A percentile compares a stretch with the other conserved stretches of the same genome.
phyloP scores from a whole-genome alignment of 2,888 invertebrate genomes.

The Geotrupes spiniger region DNA sequence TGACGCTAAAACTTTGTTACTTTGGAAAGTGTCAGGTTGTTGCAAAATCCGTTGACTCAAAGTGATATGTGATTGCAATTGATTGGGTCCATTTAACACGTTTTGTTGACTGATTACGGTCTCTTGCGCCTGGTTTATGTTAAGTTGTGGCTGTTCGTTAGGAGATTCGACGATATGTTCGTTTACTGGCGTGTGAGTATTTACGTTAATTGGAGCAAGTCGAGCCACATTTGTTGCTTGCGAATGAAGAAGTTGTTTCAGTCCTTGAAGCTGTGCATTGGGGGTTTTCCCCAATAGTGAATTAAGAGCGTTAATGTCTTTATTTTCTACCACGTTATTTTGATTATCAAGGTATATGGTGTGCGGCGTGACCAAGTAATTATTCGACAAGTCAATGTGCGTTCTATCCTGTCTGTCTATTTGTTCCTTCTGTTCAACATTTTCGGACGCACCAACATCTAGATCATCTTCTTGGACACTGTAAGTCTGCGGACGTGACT shows the following conservation, averaged over 20 bases:
- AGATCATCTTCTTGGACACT: constrained; percentile 20
- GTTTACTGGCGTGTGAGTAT: constrained; percentile 48
- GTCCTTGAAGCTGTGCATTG: constrained; percentile 53
- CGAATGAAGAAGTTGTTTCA: constrained; percentile 48
- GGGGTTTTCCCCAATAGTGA: constrained; percentile 54
- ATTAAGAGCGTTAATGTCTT: constrained; percentile 50
- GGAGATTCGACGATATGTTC: constrained; percentile 52
- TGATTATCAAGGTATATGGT: constrained; percentile 33
- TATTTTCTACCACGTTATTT: constrained; percentile 20
- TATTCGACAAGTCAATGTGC: too few relatives aligned
- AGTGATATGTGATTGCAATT: too few relatives aligned
- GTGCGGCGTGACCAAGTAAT: constrained; percentile 4
- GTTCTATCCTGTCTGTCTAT: constrained; percentile 5
- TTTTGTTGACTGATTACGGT: not conserved
- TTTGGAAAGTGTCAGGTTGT: not conserved
- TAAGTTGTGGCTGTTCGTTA: constrained; percentile 41
- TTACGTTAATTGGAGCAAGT: constrained; percentile 7
- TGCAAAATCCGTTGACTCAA: not conserved
- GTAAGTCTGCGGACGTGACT: not conserved
- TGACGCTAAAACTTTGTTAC: not conserved
- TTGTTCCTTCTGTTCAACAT: constrained; percentile 6
- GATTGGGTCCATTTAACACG: not conserved
- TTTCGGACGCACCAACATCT: constrained; percentile 26
- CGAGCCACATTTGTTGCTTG: constrained; percentile 15
- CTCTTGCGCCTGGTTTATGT: constrained; percentile 25